phyloP scores from a whole-genome alignment of 2,113 vertebrate genomes.

The Tragelaphus buxtoni region DNA sequence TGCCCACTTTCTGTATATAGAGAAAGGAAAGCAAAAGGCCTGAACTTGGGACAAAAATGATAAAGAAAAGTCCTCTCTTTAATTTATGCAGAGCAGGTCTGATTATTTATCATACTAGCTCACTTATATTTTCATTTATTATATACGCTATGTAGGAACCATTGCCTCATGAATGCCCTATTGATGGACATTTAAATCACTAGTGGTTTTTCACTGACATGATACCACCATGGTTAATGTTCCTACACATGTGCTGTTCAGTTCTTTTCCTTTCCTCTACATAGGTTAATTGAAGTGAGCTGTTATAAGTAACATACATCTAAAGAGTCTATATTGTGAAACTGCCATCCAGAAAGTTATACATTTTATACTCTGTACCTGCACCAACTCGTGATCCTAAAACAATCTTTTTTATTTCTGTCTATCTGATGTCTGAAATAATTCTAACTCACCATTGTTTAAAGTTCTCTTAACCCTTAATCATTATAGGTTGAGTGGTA shows the following conservation, averaged over 20 bases:
- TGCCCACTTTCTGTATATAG: not conserved
- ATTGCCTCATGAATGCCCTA: not conserved
- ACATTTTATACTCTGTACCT: not conserved
- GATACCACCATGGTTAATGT: not conserved
- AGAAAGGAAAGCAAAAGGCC: not conserved
- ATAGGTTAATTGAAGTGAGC: not conserved
- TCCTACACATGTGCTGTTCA: not conserved
- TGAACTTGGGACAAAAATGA: not conserved
- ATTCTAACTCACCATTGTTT: not conserved
- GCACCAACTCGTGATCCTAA: not conserved
- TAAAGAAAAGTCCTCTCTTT: not conserved
- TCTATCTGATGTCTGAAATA: not conserved
- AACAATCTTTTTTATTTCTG: not conserved
- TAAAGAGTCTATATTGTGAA: not conserved
- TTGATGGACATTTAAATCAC: not conserved
- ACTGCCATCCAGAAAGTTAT: not conserved
- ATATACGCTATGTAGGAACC: not conserved
- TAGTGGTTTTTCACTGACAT: not conserved
- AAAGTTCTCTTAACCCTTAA: not conserved
- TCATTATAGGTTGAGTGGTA: not conserved
- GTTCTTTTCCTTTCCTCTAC: not conserved
- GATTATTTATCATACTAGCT: not conserved
- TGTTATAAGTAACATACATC: not conserved
- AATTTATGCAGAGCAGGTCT: not conserved
- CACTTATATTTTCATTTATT: not conserved